Evolutionary conservation across 2,797 vertebrate species (phyloP), one percentile per base, ranked within the genome.

Genomic region (Carduelis carduelis): DNA sequence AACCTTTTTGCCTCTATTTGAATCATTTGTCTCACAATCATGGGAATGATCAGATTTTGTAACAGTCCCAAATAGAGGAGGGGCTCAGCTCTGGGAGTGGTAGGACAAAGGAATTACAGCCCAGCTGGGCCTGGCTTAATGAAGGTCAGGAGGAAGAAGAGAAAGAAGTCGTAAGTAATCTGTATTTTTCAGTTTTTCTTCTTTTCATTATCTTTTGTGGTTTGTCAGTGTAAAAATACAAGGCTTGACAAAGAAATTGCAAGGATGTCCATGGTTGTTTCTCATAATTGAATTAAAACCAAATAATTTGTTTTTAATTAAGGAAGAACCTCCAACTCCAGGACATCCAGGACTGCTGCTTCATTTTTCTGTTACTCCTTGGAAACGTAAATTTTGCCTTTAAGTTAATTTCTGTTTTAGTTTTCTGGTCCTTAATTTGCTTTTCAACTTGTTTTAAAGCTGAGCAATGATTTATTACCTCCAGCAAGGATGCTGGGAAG

Each of bases 1-100:
- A 70, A 69, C 27, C 3, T 44, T 64, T 95, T 43, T 70, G 5
- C 44, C 32, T 86, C 79, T 69, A 10, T 70, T 95, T 1, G 32
- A 97, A 96, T 18, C 71, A 55, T 85, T 98, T 97, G 95, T 90
- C 96, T 55, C 85, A 81, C 22, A 85, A 11, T 35, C 72, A 81
- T 8, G 23, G 96, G 59, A 95, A 70, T 8, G 66, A 79, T 46
- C 83, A 96, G 60, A 83, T 96, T 87, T 95, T 97, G n/a, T 93
- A 97, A 53, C 44, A 96, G 63, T 77, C 95, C 78, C 97, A 90
- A 92, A 91, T 97, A 90, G 83, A 91, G 65, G 63, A 97, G 7
- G 63, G 95, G 16, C 94, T 95, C 78, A 34, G 52, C 74, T 56
- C 80, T 96, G 55, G 90, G 87, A 87, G 78, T 65, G 47, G 53